These are phyloP conservation scores for Tamandua tetradactyla DNA, from an alignment of 2,797 vertebrate species.

Conservation along the genomic window DNA sequence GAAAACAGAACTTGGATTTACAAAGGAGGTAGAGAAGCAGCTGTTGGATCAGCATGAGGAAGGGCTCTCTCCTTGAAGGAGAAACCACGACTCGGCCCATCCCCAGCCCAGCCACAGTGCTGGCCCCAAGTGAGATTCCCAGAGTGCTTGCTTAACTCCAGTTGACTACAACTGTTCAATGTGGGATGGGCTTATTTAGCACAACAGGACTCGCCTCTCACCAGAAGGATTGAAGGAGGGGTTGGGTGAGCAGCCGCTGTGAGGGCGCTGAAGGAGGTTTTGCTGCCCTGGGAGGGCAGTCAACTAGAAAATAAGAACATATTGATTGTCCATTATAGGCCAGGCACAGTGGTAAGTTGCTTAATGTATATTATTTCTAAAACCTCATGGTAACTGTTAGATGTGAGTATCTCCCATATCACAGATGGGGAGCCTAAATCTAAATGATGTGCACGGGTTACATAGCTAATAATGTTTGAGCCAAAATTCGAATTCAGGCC, in stretches of 20 bases:
- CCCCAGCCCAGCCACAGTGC: background rate
- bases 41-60: background rate
- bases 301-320: background rate
- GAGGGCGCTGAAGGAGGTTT: background rate
- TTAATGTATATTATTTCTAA: background rate
- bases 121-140: background rate
- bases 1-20: background rate
- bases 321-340: background rate
- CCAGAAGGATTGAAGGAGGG: background rate
- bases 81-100: background rate
- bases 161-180: background rate
- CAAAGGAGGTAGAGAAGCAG: background rate
- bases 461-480: background rate
- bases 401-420: background rate
- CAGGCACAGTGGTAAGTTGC: background rate
- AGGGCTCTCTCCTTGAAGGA: background rate
- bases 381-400: background rate
- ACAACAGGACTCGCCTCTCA: rapidly evolving
- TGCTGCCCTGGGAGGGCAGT: no score
- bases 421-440: background rate
- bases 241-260: background rate
- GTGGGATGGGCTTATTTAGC: background rate
- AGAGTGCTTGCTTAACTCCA: rapidly evolving
- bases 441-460: background rate
- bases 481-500: background rate